phyloP scores from a whole-genome alignment of 2,797 vertebrate species.

The Echiichthys vipera region DNA sequence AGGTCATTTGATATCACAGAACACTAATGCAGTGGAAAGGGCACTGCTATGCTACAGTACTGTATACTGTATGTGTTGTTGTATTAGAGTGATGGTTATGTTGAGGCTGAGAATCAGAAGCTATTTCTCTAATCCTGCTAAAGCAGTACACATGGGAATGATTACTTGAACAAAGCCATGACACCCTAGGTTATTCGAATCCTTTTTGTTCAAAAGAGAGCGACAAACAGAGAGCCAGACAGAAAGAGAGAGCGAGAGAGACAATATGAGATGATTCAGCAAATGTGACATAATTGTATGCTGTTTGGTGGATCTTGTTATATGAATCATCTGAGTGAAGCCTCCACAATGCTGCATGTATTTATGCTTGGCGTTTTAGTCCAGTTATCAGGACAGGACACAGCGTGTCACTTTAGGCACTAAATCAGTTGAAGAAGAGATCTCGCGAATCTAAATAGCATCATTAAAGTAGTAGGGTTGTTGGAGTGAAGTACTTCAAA shows the following conservation, averaged over 20 bases:
- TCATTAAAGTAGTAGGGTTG: slow-evolving; percentile 39
- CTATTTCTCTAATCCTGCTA: slow-evolving; percentile 78
- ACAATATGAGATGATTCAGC: slow-evolving; percentile 64
- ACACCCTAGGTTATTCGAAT: slow-evolving; percentile 80
- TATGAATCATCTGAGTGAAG: slow-evolving; percentile 51
- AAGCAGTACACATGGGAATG: slow-evolving; percentile 78
- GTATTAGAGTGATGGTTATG: slow-evolving; percentile 50
- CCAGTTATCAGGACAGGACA: slow-evolving; percentile 16
- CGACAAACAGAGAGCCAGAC: slow-evolving; percentile 56
- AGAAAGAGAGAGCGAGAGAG: slow-evolving; percentile 35
- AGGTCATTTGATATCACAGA: slow-evolving; percentile 31
- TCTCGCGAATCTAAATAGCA: slow-evolving; percentile 31
- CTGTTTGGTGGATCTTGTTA: slow-evolving; percentile 58
- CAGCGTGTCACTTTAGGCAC: background rate
- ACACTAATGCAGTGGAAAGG: background rate
- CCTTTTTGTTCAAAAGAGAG: slow-evolving; percentile 76
- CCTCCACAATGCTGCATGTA: slow-evolving; percentile 20
- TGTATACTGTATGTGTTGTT: slow-evolving; percentile 32
- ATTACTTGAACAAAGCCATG: slow-evolving; percentile 80
- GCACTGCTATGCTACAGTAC: background rate
- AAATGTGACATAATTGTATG: slow-evolving; percentile 66
- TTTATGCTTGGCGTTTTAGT: slow-evolving; percentile 45
- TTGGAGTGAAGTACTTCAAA: slow-evolving; percentile 61
- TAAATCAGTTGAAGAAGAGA: slow-evolving; percentile 39
- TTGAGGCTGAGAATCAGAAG: slow-evolving; percentile 67